A percentile compares a stretch with the other conserved stretches of the same genome.
Evolutionary conservation across 2,797 vertebrate species (phyloP).

Genomic region (Sebastes iracundus): DNA sequence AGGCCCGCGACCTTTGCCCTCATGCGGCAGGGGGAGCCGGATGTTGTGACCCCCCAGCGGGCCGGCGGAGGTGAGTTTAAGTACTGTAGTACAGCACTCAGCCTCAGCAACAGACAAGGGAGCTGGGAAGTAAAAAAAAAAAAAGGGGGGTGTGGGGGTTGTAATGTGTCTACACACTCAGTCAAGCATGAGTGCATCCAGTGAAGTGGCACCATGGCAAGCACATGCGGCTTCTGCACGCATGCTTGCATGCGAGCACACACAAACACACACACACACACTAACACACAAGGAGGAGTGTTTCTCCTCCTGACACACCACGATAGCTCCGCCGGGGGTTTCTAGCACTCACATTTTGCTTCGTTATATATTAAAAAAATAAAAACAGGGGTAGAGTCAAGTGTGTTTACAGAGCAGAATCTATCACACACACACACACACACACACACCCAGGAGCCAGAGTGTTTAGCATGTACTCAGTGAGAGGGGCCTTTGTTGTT

Average conservation of each 20-base stretch:
- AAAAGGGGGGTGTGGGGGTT: not conserved
- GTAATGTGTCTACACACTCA: slow-evolving; percentile 73
- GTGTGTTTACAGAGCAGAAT: slow-evolving; percentile 77
- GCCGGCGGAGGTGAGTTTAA: slow-evolving; percentile 55
- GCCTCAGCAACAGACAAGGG: slow-evolving; percentile 61
- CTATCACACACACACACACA: slow-evolving; percentile 50
- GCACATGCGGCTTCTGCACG: slow-evolving; percentile 71
- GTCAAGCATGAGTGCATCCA: slow-evolving; percentile 74
- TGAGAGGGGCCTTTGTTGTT: slow-evolving; percentile 77
- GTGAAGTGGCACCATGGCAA: slow-evolving; percentile 76
- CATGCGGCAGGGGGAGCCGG: slow-evolving; percentile 8
- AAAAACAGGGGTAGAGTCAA: slow-evolving; percentile 62
- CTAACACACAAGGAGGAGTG: slow-evolving; percentile 2
- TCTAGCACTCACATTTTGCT: slow-evolving; percentile 53
- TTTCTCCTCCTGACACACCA: slow-evolving; percentile 56
- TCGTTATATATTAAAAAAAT: slow-evolving; percentile 61
- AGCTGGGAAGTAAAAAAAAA: slow-evolving; percentile 39
- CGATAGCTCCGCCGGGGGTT: slow-evolving; percentile 61
- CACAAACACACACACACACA: slow-evolving; percentile 14
- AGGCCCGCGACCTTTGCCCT: slow-evolving; percentile 64
- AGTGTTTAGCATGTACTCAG: slow-evolving; percentile 79
- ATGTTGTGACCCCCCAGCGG: slow-evolving; percentile 34
- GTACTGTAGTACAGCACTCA: slow-evolving; percentile 69
- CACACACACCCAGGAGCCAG: slow-evolving; percentile 56
- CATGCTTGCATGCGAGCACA: slow-evolving; percentile 59